Conservation (phyloP, 1,140 invertebrate genomes). For the Zaprionus gabonicus region DNA sequence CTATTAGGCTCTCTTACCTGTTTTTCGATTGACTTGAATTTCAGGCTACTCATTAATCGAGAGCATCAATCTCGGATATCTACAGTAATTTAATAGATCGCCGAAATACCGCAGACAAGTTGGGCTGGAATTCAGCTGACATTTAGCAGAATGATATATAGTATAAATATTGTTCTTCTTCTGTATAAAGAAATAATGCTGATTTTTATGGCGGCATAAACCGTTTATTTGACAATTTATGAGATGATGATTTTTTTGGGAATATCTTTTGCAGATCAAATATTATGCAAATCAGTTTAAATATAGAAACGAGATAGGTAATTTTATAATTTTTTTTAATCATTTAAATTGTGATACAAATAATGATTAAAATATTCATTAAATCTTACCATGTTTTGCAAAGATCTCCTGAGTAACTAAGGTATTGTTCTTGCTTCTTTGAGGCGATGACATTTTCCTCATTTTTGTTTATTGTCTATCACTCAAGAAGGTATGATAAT, state of each 20-base stretch:
- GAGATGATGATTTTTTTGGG: background rate
- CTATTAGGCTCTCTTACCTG: constrained; percentile 21
- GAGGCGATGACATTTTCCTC: too few species aligned
- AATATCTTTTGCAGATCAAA: background rate
- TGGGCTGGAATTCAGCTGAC: background rate
- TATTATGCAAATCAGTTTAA: background rate
- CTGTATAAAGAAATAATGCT: background rate
- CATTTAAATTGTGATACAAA: too few species aligned
- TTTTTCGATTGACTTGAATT: constrained; percentile 8
- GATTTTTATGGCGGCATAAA: background rate
- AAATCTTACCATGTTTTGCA: too few species aligned
- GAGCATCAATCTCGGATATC: background rate
- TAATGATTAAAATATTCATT: too few species aligned
- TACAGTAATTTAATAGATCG: background rate
- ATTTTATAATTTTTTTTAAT: background rate
- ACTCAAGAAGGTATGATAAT: too few species aligned
- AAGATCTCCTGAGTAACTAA: too few species aligned
- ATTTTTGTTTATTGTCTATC: too few species aligned
- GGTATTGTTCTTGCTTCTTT: too few species aligned
- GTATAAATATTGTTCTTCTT: background rate
- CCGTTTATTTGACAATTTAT: background rate
- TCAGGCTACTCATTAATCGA: background rate
- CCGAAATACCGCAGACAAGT: background rate
- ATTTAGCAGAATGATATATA: constrained; percentile 1
- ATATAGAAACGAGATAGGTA: background rate